Evolutionary conservation across 2,797 vertebrate species (phyloP), one percentile per base, ranked within the genome.

Genomic region (Enteromius afrohamiltoni): DNA sequence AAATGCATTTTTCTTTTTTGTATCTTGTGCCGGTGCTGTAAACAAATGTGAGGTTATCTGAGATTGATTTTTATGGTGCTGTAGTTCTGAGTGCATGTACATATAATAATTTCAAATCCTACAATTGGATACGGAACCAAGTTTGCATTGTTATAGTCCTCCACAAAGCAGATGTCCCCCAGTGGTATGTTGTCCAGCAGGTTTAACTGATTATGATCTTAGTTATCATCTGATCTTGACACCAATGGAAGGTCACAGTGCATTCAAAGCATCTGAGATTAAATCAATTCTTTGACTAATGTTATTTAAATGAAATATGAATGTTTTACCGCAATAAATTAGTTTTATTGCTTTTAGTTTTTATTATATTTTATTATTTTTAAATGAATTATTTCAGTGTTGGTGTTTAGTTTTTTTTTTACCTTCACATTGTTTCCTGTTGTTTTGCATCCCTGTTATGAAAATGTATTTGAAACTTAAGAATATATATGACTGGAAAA

Each of bases 211-310:
- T 37, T 3, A 23, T 31, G 3, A n/a, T 31, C 45, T 53, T 0
- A 4, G 11, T 51, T 51, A 11, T 53, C 71, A 62, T 71, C 65
- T 75, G 26, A 55, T 10, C 64, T 55, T 62, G 64, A 11, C 40
- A n/a, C 17, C 21, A 67, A 23, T 77, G 69, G 31, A 62, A 53
- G 78, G 51, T 65, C 53, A 71, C 55, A 77, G 68, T 74, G 37
- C 64, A 64, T 58, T 79, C 47, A 74, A 74, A 62, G 29, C 23
- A 55, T 73, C n/a, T 23, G 17, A 84, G 14, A 67, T 4, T 23
- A 45, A 82, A 75, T 7, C 17, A 51, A 34, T 34, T 31, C 4
- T 34, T 53, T 26, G 17, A n/a, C 34, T 14, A 74, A 13, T 34
- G 21, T 51, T n/a, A 74, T 53, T 74, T 0, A 1, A 21, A 26